phyloP scores from a whole-genome alignment of 2,113 vertebrate species.

The Tupaia tana region DNA sequence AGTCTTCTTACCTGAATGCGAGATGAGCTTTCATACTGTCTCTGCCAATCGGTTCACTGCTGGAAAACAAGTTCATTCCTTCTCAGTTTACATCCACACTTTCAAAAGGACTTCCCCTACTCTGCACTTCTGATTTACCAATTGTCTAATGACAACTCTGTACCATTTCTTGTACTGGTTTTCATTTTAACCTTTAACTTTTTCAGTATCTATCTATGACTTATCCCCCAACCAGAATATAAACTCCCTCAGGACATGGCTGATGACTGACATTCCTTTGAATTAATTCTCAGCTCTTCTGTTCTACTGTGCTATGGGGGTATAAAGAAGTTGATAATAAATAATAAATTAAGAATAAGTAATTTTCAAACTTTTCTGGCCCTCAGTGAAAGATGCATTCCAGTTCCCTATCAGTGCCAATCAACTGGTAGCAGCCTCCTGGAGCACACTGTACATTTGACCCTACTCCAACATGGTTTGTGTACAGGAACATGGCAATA shows the following conservation, averaged over 20 bases:
- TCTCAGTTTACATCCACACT: rapidly evolving
- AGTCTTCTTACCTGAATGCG: not conserved
- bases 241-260: not conserved
- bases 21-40: not conserved
- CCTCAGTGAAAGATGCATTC: not conserved
- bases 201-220: not conserved
- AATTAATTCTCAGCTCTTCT: not conserved
- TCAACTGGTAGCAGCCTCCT: not conserved
- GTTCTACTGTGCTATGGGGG: not conserved
- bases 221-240: not conserved
- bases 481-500: not conserved
- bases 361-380: not conserved
- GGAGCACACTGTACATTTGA: not conserved
- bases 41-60: not conserved
- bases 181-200: not conserved
- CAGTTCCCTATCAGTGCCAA: too few species aligned
- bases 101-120: not conserved
- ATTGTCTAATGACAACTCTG: not conserved
- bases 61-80: not conserved
- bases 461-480: not conserved
- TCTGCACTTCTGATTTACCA: not conserved
- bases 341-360: not conserved
- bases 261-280: not conserved
- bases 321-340: not conserved
- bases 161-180: not conserved